Evolutionary conservation across 2,797 vertebrate genomes (phyloP), one percentile per base, ranked within the genome.

Genomic region (Orestias chungarensis): DNA sequence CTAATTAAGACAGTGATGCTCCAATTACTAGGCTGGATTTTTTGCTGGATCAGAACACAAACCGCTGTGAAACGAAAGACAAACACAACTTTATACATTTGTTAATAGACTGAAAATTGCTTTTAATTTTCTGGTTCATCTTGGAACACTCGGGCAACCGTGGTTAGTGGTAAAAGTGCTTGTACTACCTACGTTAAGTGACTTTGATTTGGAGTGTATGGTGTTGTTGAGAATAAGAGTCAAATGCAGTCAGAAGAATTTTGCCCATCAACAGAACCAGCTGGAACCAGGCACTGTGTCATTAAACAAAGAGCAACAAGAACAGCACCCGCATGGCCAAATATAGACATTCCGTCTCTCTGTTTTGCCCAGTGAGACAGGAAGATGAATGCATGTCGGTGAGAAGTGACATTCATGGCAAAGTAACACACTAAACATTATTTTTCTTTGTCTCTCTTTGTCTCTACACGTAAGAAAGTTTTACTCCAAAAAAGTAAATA

Each of bases 391-490:
- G 18, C 71, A 55, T 73, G 73, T 61, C 79, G 75, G 73, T 38
- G 43, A 57, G 72, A 80, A 83, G 70, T 91, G 83, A 88, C 79
- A 80, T 12, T 68, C 75, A 72, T 74, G 2, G 68, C 70, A 7
- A 69, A 78, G 75, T 81, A 78, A 71, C 10, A 14, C 66, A 73
- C 71, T 79, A 74, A 82, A 85, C 74, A 71, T 64, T 75, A 20
- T 75, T 29, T 38, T 2, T 71, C 73, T 86, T 43, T 83, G 14
- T 80, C 46, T 73, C 44, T 74, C 38, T 64, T 35, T 46, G 1
- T 76, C 31, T 81, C 73, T 78, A 54, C 90, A 94, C 93, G 94
- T 94, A 90, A 94, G 91, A 80, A 66, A 86, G 57, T 88, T 66
- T 82, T 76, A 66, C 80, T 75, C 81, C 6, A 79, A 87, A 78